Evolutionary conservation across 2,797 vertebrate species (phyloP), one percentile per base, ranked within the genome.

Genomic region (Myotis findleyi): DNA sequence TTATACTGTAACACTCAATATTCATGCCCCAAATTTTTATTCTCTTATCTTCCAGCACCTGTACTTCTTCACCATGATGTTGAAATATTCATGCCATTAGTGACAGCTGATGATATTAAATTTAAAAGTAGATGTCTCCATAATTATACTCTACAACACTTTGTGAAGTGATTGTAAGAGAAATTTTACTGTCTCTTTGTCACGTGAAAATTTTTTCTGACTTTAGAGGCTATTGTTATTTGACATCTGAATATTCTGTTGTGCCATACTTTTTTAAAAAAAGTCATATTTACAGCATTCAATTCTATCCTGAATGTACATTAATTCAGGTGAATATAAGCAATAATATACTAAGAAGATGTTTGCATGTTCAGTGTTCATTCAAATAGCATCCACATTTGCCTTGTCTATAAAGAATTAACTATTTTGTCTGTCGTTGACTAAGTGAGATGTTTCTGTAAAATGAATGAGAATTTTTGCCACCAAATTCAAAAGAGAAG

Each of bases 101-200:
- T 84, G 85, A 94, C 77, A 97, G 84, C 11, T 84, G 53, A 4
- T 64, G n/a, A 96, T 94, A 93, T 95, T 62, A 96, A 95, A 81
- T 85, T 7, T 81, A 95, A 84, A 94, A 85, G 49, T 62, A 81
- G 33, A 66, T 62, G 44, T 93, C 51, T 96, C 36, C 23, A 55
- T 93, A 96, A 96, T 95, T 94, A 94, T 87, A 72, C 2, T 93
- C 36, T 66, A 84, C 6, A 91, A 36, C 82, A 33, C 5, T 87
- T 75, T 25, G 62, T 81, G 11, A 95, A 93, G 57, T 89, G 66
- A 89, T 13, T 88, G 14, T 30, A 38, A 87, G 5, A 57, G 59
- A 94, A 87, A 41, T 71, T 27, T 62, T 59, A 51, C 41, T 59
- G 2, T 94, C 9, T 77, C 33, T 96, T 84, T 84, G 20, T 36